A percentile compares a stretch with the other conserved stretches of the same genome.
phyloP scores from a whole-genome alignment of 2,888 invertebrate species.

The Nephrotoma guestfalica region DNA sequence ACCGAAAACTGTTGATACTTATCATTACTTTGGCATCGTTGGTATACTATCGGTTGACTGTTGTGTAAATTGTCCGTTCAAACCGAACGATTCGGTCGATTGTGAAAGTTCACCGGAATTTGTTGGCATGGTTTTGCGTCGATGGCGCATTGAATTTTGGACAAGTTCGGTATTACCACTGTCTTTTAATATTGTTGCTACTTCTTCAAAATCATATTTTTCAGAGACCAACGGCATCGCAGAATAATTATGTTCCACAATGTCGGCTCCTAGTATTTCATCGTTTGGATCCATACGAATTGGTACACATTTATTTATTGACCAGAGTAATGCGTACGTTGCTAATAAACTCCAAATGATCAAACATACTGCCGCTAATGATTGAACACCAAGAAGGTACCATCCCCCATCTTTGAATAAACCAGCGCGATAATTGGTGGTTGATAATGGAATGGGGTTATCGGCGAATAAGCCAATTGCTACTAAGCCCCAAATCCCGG shows the following conservation, averaged over 20 bases:
- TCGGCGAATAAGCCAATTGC: constrained; percentile 84
- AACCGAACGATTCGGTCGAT: neutral
- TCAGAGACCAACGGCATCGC: constrained; percentile 51
- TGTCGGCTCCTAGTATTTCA: constrained; percentile 77
- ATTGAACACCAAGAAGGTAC: constrained; percentile 74
- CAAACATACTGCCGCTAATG: constrained; percentile 55
- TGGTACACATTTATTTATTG: constrained; percentile 60
- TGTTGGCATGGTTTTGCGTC: neutral
- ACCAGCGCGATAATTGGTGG: constrained; percentile 62
- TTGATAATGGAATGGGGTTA: constrained; percentile 63
- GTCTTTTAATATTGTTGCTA: constrained; percentile 26
- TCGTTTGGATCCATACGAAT: constrained; percentile 80
- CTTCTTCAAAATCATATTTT: constrained; percentile 34
- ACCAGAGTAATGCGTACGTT: constrained; percentile 60
- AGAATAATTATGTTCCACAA: constrained; percentile 69
- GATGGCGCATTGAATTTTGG: too few species aligned
- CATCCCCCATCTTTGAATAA: constrained; percentile 71
- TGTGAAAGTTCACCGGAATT: neutral
- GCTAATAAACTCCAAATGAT: constrained; percentile 56
- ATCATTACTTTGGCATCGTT: neutral
- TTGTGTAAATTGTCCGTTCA: neutral
- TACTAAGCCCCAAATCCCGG: constrained; percentile 62
- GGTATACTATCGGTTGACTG: neutral
- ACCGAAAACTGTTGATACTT: too few species aligned
- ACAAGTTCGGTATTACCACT: constrained; percentile 50